Base-by-base conservation (phyloP, 2,113 vertebrate genomes). In the Archocentrus centrarchus region DNA sequence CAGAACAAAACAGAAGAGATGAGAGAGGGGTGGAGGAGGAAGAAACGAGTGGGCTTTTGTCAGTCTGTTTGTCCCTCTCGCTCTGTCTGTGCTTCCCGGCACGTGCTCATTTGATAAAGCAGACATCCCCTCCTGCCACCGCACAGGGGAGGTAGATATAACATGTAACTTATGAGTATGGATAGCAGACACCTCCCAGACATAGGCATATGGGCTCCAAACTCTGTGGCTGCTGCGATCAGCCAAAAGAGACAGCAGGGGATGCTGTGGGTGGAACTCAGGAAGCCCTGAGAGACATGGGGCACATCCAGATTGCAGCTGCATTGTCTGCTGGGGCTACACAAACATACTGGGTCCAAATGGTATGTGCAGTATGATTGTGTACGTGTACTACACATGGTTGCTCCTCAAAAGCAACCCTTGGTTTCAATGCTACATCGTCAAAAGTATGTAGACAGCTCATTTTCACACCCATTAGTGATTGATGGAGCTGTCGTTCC, bases 11-110 rank as follows among this genome's bases (percentile, higher is more conserved):
- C 80, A 59, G 57, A 77, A 3, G 30, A 89, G 84, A 86, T 75
- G 76, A 86, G 60, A 83, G 64, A 81, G 30, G 58, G 77, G 47
- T 70, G 77, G 86, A 87, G 82, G 79, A 86, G 55, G 76, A 82
- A 85, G 82, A 82, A 85, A 77, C 3, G 22, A 87, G 82, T 81
- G 85, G 80, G 86, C 68, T 86, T 89, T 68, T 83, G 68, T 90
- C 73, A 79, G 64, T 78, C 81, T 59, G 60, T 82, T 63, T 70
- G 22, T 37, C 44, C 24, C 50, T 20, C 53, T 55, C 53, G 20
- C 17, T 58, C 79, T 73, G 24, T 57, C 59, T 44, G 55, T 84
- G 64, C 59, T 82, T 73, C 59, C 61, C 76, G 80, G 75, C 79
- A 81, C 70, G 59, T 86, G 63, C 83, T 83, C 20, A 62, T 90